Base-by-base conservation (phyloP, 2,888 invertebrate genomes). In the Mesorhabditis spiculigera region DNA sequence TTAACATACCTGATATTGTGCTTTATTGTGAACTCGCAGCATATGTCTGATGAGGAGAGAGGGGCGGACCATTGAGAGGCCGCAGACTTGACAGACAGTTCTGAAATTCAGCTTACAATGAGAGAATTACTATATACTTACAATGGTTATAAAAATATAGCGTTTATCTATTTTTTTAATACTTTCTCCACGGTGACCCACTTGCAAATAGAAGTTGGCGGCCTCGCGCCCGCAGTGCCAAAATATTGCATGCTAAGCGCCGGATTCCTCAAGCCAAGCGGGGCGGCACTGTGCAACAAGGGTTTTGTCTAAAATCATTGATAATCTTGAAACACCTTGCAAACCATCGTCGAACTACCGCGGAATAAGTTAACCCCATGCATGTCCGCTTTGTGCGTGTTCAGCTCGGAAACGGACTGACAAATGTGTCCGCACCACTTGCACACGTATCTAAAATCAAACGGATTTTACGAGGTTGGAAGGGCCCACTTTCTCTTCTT, bases 11-110 rank as follows among this genome's bases (percentile, higher is more conserved):
- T 63, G n/a, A 13, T 65, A 69, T n/a, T 5, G 45, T 13, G 73
- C 72, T 50, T 67, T 70, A 75, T 73, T 4, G 72, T 84, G 84
- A 5, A 80, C 80, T 28, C 81, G 74, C 16, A 76, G 73, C 83
- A 84, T 83, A 72, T 84, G 84, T 8, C 81, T 75, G 45, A 84
- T 74, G 8, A 84, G 71, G 6, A 82, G 75, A 6, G 79, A 75
- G 5, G 84, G 84, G 8, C 80, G 71, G 43, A 78, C 76, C 65
- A 83, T 73, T 6, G 75, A 72, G 68, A 83, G 68, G 1, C 79
- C 79, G 72, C 84, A 84, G 10, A 79, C 71, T n/a, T 78, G 77
- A 68, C 84, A 84, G 28, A 70, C 69, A 4, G 81, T 74, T 63
- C 80, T 78, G 69, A 71, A 75, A 71, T 10, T 43, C 13, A 45